Base-by-base conservation (phyloP, 2,888 invertebrate genomes). In the Pasiphila rectangulata region DNA sequence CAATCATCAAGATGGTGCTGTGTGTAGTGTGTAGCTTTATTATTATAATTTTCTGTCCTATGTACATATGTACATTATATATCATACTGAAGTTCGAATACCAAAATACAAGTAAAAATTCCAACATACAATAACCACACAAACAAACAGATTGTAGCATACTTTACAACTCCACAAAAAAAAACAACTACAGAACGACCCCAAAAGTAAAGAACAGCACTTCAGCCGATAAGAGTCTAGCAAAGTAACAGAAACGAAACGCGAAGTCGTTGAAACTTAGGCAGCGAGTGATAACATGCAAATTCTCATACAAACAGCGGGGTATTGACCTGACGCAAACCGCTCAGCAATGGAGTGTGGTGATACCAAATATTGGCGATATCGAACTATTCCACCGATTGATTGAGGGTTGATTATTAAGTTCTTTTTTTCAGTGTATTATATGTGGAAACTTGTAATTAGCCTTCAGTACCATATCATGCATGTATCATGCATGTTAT, bases 231-330 rank as follows among this genome's bases (percentile, higher is more conserved):
- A 30, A 30, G 17, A 16, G n/a, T 4, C 29, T 16, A 27, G 10
- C 19, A 5, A 7, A 21, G 19, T 24, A 32, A 20, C 40, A 36
- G 36, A 20, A 25, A 32, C 21, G 35, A 25, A 36, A 35, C 35
- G 34, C 19, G 10, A 32, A 24, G 12, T 47, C 20, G 29, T 36
- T 40, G 34, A 29, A 38, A 45, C 50, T 41, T 27, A 23, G 21
- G 15, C 32, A 29, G 15, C 40, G 15, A 37, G 34, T 49, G 56
- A 58, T 56, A 58, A 58, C 52, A 58, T 58, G 58, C 52, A 51
- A 58, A 58, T 56, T 52, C 29, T 36, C 30, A 51, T 46, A 51
- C 36, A 52, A 42, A 46, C 51, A 30, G 12, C 5, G 35, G 57
- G 53, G 40, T 45, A 49, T 50, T 48, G 58, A 58, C 51, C 56